phyloP scores from a whole-genome alignment of 2,888 invertebrate genomes.

The Saturnia pavonia region DNA sequence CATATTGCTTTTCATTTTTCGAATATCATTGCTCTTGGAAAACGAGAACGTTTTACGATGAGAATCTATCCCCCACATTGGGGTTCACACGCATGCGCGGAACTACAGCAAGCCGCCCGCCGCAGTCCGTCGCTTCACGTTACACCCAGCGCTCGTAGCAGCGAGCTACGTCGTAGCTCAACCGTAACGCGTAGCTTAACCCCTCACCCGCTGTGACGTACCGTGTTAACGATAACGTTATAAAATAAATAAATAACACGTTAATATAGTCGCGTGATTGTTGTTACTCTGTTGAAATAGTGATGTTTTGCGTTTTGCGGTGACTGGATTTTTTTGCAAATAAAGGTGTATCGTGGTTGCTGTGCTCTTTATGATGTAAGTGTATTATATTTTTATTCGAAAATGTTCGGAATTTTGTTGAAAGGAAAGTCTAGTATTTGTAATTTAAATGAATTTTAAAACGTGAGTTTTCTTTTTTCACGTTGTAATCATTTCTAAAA shows the following conservation, averaged over 20 bases:
- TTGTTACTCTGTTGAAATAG: constrained; percentile 13
- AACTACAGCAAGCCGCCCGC: constrained; percentile 49
- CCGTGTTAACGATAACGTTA: constrained; percentile 30
- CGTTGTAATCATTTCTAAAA: too few species aligned
- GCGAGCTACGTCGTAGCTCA: constrained; percentile 46
- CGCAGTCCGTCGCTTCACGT: constrained; percentile 62
- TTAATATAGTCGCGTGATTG: constrained; percentile 28
- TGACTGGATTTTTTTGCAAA: constrained; percentile 39
- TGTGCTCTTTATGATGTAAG: constrained; percentile 48
- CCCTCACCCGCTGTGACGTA: constrained; percentile 64
- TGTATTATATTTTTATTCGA: constrained; percentile 31
- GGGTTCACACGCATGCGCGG: constrained; percentile 62
- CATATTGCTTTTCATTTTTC: constrained; percentile 8
- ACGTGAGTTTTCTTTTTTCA: neutral
- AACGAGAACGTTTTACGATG: constrained; percentile 41
- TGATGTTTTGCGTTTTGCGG: constrained; percentile 27
- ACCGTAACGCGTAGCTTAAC: constrained; percentile 46
- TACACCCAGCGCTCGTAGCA: constrained; percentile 47
- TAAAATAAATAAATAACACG: constrained; percentile 25
- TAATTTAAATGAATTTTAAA: neutral
- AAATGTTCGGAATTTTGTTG: neutral
- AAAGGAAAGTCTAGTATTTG: neutral
- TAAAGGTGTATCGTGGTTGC: constrained; percentile 34
- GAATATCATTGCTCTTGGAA: constrained; percentile 59
- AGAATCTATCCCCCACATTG: constrained; percentile 44